These are phyloP conservation scores for Falco berigora DNA, from an alignment of 2,797 vertebrate genomes.

Conservation along the genomic window DNA sequence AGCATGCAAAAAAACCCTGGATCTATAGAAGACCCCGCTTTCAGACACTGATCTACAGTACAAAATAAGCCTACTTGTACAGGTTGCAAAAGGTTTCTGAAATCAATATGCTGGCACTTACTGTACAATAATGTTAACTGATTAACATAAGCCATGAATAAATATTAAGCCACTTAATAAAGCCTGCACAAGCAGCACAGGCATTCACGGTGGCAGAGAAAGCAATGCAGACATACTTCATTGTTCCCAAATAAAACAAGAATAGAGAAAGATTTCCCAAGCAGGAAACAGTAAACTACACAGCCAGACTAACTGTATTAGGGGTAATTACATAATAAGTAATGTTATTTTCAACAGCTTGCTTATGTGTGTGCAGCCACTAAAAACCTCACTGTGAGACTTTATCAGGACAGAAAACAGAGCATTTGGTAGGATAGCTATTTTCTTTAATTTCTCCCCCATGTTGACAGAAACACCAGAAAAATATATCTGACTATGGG, in stretches of 20 bases:
- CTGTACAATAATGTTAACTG: conserved; percentile 42
- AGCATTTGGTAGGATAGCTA: conserved; percentile 27
- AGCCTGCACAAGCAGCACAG: background rate
- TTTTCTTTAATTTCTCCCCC: conserved; percentile 38
- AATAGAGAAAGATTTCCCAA: conserved; percentile 10
- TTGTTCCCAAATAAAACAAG: conserved; percentile 58
- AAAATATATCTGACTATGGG: background rate
- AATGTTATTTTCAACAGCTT: conserved; percentile 29
- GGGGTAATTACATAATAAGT: conserved; percentile 2
- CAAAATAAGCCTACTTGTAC: conserved; percentile 34
- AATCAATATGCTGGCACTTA: conserved; percentile 41
- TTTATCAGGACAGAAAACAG: conserved; percentile 41
- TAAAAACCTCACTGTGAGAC: conserved; percentile 21
- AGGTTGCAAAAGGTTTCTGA: conserved; percentile 9
- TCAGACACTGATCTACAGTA: conserved; percentile 39
- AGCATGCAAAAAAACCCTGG: conserved; percentile 65
- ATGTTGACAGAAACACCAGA: conserved; percentile 22
- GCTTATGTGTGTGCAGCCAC: conserved; percentile 18
- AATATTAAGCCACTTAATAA: conserved; percentile 18
- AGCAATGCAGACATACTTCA: conserved; percentile 29
- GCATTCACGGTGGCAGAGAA: background rate
- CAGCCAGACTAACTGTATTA: conserved; percentile 17
- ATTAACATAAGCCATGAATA: conserved; percentile 52
- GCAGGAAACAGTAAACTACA: conserved; percentile 22
- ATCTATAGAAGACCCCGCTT: conserved; percentile 14